Conservation (phyloP, 2,888 invertebrate species). For the Caenorhabditis panamensis region DNA sequence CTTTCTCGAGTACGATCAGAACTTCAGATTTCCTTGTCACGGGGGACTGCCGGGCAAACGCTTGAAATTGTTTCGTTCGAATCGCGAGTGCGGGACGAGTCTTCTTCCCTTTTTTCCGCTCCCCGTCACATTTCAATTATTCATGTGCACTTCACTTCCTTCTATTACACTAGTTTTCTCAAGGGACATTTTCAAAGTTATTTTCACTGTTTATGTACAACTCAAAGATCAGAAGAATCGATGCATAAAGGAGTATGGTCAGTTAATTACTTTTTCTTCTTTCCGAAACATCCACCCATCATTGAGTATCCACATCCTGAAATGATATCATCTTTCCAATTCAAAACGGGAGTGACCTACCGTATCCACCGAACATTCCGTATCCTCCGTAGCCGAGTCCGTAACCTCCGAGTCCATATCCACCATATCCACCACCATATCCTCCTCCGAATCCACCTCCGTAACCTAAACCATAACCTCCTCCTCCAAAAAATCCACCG, state of each 20-base stretch:
- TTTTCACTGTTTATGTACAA: constrained; percentile 27
- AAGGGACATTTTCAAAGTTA: constrained; percentile 26
- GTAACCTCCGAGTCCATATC: constrained; percentile 58
- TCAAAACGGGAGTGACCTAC: background rate
- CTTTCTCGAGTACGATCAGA: no score
- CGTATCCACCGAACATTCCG: constrained; percentile 53
- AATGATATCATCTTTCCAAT: background rate
- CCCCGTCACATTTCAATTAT: constrained; percentile 33
- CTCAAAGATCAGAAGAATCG: constrained; percentile 11
- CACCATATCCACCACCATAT: constrained; percentile 54
- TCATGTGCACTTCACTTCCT: constrained; percentile 47
- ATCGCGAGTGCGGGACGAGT: background rate
- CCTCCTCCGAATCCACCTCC: no score
- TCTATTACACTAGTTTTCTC: constrained; percentile 18
- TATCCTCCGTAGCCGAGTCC: constrained; percentile 62
- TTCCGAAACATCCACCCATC: constrained; percentile 58
- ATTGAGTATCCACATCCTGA: constrained; percentile 55
- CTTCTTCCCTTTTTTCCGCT: background rate
- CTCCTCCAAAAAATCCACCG: constrained; percentile 57
- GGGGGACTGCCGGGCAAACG: no score
- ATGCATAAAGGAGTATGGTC: constrained; percentile 21
- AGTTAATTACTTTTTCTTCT: constrained; percentile 52
- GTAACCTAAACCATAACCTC: constrained; percentile 57
- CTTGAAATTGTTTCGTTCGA: no score
- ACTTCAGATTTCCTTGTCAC: no score